Base-by-base conservation (phyloP, 2,888 invertebrate genomes). In the Conchocele bisecta region DNA sequence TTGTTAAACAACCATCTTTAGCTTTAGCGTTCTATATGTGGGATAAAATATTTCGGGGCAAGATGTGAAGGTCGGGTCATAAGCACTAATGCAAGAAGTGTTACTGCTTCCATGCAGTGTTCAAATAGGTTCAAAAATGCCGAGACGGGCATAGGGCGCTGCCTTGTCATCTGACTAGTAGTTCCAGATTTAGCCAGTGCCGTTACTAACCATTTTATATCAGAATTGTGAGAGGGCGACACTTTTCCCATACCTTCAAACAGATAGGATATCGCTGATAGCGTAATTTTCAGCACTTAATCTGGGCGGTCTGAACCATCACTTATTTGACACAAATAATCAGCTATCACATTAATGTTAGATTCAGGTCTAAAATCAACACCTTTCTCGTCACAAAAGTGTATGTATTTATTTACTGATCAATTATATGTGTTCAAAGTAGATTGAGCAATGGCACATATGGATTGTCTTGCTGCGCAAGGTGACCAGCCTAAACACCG, bases 41-140 rank as follows among this genome's bases (percentile, higher is more conserved):
- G n/a, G n/a, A n/a, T n/a, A n/a, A n/a, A n/a, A n/a, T n/a, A n/a
- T n/a, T n/a, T n/a, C n/a, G n/a, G n/a, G n/a, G 50, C 60, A 13
- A 60, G 20, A 60, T 60, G 39, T 26, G 60, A 60, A 7, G 60
- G 60, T 22, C 50, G 35, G 13, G 60, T 35, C 60, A 60, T 50
- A 50, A 37, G 41, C 17, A 50, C 50, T 31, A 50, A 26, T 39
- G 50, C 50, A 20, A 60, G 15, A 13, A 41, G 41, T 20, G 51
- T 51, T 33, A 50, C 31, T 37, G 60, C 24, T 33, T 60, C 51
- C 29, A 15, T 11, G n/a, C 50, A 39, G 13, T 39, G 41, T 22
- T 60, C 39, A 29, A 51, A 51, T 9, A 41, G 20, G 20, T 20
- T 37, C 24, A 48, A 37, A 51, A 50, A 60, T 5, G 3, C 37